Evolutionary conservation across 2,888 invertebrate species (phyloP), one percentile per base, ranked within the genome.

Genomic region (Pristionchus maxplancki): DNA sequence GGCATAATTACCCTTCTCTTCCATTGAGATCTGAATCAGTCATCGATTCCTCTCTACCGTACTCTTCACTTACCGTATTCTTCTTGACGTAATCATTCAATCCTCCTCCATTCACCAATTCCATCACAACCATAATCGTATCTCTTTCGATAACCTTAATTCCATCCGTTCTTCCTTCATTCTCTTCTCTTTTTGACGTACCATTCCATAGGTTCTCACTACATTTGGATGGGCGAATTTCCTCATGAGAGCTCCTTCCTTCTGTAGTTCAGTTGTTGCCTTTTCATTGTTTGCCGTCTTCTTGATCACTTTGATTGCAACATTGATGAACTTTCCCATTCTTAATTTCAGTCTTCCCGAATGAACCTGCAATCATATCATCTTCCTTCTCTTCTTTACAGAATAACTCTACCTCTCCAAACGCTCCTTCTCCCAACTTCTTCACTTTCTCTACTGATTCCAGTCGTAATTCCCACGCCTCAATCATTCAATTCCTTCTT

Each of bases 61-160:
- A 15, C 17, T 20, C 64, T 28, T 9, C 28, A 64, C 48, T n/a
- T n/a, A 48, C 71, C 15, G 34, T 34, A n/a, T 81, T 44, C 44
- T 44, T 81, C 48, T 81, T 81, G 44, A 81, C 48, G 48, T 48
- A 81, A 20, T 81, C 44, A 48, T 81, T 48, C 8, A 44, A n/a
- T 3, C 81, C 48, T 28, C n/a, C 48, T 17, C n/a, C 48, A 11
- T 20, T 28, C 5, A 82, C 28, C 37, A 82, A 28, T 28, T 82
- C 82, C 82, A 82, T 82, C 48, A 82, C 82, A 0, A 82, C 82
- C 82, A 82, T 82, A 50, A 82, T 82, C 31, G 50, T 82, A 24
- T 48, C 82, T 17, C 82, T 28, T 28, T 82, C 50, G 31, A 82
- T 82, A 28, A 82, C 82, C 82, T 82, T 17, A 82, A 82, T 15